Percentiles rank a stretch among this genome's conserved stretches.
Conservation (phyloP, 1,140 invertebrate species). For the Galendromus occidentalis region DNA sequence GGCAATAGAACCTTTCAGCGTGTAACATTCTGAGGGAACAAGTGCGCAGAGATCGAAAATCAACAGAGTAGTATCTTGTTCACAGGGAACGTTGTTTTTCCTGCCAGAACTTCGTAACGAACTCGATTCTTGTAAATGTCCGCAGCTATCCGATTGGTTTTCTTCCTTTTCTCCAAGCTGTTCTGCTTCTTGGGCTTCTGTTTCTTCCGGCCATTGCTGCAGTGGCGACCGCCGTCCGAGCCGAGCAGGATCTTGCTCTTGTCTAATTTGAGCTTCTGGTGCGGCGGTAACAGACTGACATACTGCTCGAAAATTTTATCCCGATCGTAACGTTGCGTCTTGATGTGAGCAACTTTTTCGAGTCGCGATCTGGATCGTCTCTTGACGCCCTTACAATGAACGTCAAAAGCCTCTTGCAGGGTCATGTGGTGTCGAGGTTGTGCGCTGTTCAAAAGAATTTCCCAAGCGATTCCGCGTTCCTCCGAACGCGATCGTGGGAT, state of each 20-base stretch:
- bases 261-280: not conserved
- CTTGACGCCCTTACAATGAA: not conserved
- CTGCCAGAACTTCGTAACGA: not conserved
- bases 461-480: slow-evolving; percentile 7
- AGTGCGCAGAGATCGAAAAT: not conserved
- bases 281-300: not conserved
- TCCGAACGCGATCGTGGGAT: slow-evolving; percentile 4
- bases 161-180: slow-evolving; percentile 5
- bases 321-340: slow-evolving; percentile 3
- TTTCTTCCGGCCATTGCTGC: not conserved
- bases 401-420: not conserved
- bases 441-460: not conserved
- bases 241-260: not conserved
- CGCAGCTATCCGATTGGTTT: not conserved
- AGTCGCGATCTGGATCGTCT: not conserved
- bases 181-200: not conserved
- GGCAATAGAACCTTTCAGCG: too few species aligned
- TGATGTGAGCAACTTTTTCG: slow-evolving; percentile 1
- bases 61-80: not conserved
- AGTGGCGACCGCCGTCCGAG: not conserved
- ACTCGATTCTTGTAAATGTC: slow-evolving; percentile 6
- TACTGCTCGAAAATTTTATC: slow-evolving; percentile 1
- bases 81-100: slow-evolving; percentile 1
- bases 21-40: too few species aligned
- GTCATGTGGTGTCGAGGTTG: not conserved